Evolutionary conservation across 2,888 invertebrate genomes (phyloP), one percentile per base, ranked within the genome.

Genomic region (Meghimatium bilineatum): DNA sequence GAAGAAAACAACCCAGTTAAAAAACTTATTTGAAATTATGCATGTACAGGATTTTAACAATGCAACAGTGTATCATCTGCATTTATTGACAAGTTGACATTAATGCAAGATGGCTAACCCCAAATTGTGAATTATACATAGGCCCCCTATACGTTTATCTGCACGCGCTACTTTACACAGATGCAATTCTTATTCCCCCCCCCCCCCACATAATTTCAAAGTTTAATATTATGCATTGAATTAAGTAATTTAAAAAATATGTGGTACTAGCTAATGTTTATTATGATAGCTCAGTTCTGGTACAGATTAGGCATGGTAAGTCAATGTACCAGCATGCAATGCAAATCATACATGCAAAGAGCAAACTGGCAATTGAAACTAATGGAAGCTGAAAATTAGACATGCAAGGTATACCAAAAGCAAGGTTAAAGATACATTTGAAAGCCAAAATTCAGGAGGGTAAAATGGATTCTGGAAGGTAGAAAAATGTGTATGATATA

Each of bases 271-370:
- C 17, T 56, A 23, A 56, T 10, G 20, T 56, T 17, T 3, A 56
- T 23, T 56, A 6, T 56, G 56, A 20, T 17, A 23, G 56, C 23
- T 56, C 5, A 44, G 6, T 12, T 23, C 56, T 23, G 8, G 23
- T 12, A 23, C 56, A 56, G 56, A 56, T 56, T 56, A 56, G 56
- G 56, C 56, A 56, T 56, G 56, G 56, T 14, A 56, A 56, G 56
- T 56, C 56, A 56, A 32, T 52, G 52, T 74, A 52, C 74, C 23
- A 32, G 14, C 74, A 74, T 74, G 52, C 52, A 74, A 74, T 74
- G 52, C 52, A 74, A 52, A 29, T 52, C 32, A n/a, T 52, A 52
- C 32, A 74, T 32, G 44, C 26, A 34, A 29, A 74, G 32, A n/a
- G 10, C 74, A 74, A 34, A 17, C 32, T 74, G 74, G 52, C 49